Evolutionary conservation across 2,113 vertebrate genomes (phyloP).

Genomic region (Nycticebus coucang): DNA sequence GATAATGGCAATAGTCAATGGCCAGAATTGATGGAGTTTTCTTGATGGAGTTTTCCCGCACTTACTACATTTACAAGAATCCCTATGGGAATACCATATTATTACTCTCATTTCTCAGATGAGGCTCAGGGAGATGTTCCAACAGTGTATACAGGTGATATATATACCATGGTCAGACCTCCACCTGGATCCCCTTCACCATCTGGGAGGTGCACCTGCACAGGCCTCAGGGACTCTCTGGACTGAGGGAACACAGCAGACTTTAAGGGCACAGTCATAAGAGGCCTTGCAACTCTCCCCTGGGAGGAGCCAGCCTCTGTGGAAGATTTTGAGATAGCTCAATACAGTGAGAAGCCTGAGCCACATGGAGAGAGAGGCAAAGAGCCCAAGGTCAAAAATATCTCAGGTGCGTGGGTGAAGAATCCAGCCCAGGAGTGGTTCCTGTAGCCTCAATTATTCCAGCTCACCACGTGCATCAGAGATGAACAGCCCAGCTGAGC

Average conservation of each 20-base stretch:
- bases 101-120: no score
- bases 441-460: background rate
- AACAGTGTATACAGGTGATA: background rate
- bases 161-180: background rate
- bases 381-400: no score
- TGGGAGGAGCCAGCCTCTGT: background rate
- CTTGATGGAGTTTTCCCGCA: background rate
- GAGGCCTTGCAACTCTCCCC: background rate
- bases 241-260: background rate
- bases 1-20: no score
- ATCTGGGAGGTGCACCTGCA: background rate
- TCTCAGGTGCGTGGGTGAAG: background rate
- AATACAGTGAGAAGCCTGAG: background rate
- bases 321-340: no score
- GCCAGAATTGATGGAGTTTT: background rate
- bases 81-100: background rate
- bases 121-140: no score
- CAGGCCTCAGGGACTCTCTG: background rate
- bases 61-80: background rate
- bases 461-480: background rate
- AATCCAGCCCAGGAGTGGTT: no score
- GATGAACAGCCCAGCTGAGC: background rate
- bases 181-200: background rate
- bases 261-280: background rate
- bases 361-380: background rate